Base-by-base conservation (phyloP, 64 coral and sea anemone genomes). In the Trachythela sp. region DNA sequence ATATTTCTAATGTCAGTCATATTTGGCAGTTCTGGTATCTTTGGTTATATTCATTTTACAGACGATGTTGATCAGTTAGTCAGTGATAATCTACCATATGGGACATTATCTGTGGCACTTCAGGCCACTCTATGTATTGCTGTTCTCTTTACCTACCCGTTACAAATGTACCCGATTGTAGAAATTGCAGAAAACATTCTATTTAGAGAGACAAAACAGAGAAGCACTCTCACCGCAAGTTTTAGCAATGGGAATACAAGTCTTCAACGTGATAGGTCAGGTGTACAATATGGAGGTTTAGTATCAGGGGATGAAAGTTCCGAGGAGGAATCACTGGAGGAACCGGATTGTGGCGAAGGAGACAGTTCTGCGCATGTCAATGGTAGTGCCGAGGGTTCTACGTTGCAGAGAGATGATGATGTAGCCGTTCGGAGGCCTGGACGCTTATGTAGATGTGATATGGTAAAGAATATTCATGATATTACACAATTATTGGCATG, bases 81-180 rank as follows among this genome's bases (percentile, higher is more conserved):
- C 1, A 99, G 93, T 84, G 87, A 95, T 29, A 94, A 83, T 3
- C 84, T 99, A 2, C 76, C 89, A 0, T 71, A 89, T 18, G 84
- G 89, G 11, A 42, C 86, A 10, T 35, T 90, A 13, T 86, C 96
- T 13, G 86, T 94, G 15, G 33, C 88, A 10, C 70, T 99, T 40
- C 87, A 93, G 40, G 64, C 89, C 0, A 99, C 93, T 9, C 91
- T 99, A 6, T 90, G 94, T 14, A 75, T 99, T 52, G 96, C 90
- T 0, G 91, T 99, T 5, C 34, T 93, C 3, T 95, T 99, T 20
- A 99, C 96, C 37, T 99, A 95, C 26, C 96, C 96, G 36, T 87
- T 99, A 14, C 96, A 99, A 31, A 84, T 99, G 8, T 94, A 89
- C 39, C 96, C 96, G 26, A 93, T 99, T 30, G 94, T 99, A 36